Conservation (phyloP, 2,113 vertebrate species). For the Ammospiza caudacuta region DNA sequence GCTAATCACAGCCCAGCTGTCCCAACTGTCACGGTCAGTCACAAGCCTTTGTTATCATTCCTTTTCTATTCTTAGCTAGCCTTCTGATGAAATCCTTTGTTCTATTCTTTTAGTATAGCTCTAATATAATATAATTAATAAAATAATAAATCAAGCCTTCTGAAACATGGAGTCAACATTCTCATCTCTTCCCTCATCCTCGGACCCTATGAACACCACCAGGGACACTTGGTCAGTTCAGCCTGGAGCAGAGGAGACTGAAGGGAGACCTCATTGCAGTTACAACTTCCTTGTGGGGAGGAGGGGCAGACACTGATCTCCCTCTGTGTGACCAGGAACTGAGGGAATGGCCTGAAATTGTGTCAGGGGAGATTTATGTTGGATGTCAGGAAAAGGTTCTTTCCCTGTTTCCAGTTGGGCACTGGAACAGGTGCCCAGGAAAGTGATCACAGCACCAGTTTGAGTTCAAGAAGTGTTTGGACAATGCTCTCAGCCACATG, state of each 20-base stretch:
- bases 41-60: too few relatives aligned
- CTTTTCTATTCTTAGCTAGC: too few relatives aligned
- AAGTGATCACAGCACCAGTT: not conserved
- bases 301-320: not conserved
- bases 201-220: too few relatives aligned
- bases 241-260: not conserved
- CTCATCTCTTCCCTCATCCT: too few relatives aligned
- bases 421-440: not conserved
- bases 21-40: too few relatives aligned
- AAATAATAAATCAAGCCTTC: too few relatives aligned
- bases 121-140: too few relatives aligned
- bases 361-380: not conserved
- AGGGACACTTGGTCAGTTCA: not conserved
- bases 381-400: not conserved
- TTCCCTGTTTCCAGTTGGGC: not conserved
- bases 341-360: not conserved
- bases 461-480: not conserved
- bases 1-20: too few relatives aligned
- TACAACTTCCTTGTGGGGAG: not conserved
- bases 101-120: too few relatives aligned
- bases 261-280: not conserved
- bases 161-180: too few relatives aligned
- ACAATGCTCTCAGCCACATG: not conserved
- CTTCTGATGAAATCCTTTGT: too few relatives aligned
- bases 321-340: not conserved